Base-by-base conservation (phyloP, 2,797 vertebrate genomes). In the Rhinogobio ventralis region DNA sequence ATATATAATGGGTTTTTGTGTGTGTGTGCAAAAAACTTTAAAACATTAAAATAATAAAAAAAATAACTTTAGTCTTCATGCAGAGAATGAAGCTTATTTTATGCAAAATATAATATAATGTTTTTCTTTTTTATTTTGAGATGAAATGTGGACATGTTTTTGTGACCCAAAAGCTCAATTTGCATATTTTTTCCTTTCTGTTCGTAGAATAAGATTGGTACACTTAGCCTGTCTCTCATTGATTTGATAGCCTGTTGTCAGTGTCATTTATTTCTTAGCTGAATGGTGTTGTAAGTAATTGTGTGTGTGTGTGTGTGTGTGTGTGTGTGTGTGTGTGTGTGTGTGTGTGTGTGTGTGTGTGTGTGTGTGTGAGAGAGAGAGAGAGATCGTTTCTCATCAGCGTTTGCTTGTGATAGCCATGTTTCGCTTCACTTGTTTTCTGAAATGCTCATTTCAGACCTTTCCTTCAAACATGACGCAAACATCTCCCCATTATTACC, bases 371-470 rank as follows among this genome's bases (percentile, higher is more conserved):
- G 49, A 23, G 75, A 30, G n/a, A n/a, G 8, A 39, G 9, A 76
- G 66, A 51, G 66, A 55, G 79, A 60, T 55, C n/a, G 60, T 86
- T 72, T 86, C 36, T 89, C 62, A 51, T 64, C 60, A 82, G 74
- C 14, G 75, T 77, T 86, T 81, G 57, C 46, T 60, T 57, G 49
- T 53, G 60, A 55, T 69, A 39, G 83, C 62, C 30, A 73, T 86
- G 80, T 62, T 73, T 86, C 57, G 68, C 67, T 72, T 71, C 66
- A 71, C 4, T 82, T 62, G 55, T 19, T 33, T 46, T 82, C 39
- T 42, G 75, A 45, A 77, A 62, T 77, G n/a, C 75, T 45, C 75
- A 82, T 82, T 73, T 42, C 42, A 57, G 28, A n/a, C 17, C 68
- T 73, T 45, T 62, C 25, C 55, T 73, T 62, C 69, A 62, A 82